Conservation (phyloP, 2,888 invertebrate species). For the Thera obeliscata region DNA sequence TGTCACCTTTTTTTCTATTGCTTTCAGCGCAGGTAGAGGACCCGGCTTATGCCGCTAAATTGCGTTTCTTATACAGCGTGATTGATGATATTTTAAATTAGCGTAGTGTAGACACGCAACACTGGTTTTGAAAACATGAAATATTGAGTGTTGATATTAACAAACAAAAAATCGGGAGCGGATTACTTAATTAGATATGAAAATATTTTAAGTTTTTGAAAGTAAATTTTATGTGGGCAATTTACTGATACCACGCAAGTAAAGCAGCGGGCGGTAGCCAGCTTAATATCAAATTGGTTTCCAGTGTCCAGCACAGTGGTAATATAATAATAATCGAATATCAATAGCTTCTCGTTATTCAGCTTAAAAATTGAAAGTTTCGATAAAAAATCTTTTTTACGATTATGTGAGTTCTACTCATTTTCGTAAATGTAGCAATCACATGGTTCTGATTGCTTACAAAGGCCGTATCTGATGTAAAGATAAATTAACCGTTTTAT, state of each 20-base stretch:
- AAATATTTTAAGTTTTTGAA: background rate
- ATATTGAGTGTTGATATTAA: constrained; percentile 55
- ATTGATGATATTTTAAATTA: constrained; percentile 76
- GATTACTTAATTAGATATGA: constrained; percentile 10
- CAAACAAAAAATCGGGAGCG: constrained; percentile 14
- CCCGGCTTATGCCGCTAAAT: constrained; percentile 64
- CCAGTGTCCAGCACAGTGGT: constrained; percentile 19
- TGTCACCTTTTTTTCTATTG: constrained; percentile 72
- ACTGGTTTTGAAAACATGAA: constrained; percentile 39
- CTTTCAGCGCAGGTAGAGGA: constrained; percentile 67
- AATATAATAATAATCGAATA: constrained; percentile 33
- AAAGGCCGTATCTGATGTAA: constrained; percentile 37
- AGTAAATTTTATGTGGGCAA: background rate
- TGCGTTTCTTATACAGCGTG: constrained; percentile 69
- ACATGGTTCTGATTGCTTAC: constrained; percentile 34
- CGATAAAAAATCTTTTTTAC: constrained; percentile 52
- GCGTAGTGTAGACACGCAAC: constrained; percentile 43
- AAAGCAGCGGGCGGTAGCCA: background rate
- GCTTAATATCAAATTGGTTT: constrained; percentile 10
- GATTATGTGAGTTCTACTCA: constrained; percentile 47
- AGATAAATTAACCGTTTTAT: constrained; percentile 63
- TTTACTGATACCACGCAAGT: background rate
- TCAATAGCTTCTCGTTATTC: constrained; percentile 31
- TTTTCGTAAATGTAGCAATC: constrained; percentile 46
- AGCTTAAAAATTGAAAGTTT: constrained; percentile 45